These are phyloP conservation scores for Hipparchia semele DNA, from an alignment of 2,888 invertebrate species.

Conservation along the genomic window DNA sequence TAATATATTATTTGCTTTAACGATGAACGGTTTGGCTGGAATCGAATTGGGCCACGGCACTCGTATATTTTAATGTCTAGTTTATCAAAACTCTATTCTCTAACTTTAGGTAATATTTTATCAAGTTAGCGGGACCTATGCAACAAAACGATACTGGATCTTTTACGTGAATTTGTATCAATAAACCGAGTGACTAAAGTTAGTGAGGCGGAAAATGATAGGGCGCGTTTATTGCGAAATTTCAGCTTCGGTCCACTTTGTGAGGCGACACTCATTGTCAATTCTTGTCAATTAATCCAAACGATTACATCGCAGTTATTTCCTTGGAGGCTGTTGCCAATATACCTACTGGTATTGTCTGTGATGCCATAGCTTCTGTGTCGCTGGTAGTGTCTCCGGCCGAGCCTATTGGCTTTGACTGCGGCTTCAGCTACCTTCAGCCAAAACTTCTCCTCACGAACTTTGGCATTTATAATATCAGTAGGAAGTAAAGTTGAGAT, in stretches of 20 bases:
- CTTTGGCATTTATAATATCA: no score
- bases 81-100: not conserved
- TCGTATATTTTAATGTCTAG: no score
- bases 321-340: constrained; percentile 2
- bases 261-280: not conserved
- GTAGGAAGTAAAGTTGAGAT: no score
- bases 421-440: no score
- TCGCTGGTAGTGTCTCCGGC: not conserved
- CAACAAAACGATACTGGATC: no score
- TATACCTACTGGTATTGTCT: not conserved
- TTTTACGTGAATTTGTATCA: not conserved
- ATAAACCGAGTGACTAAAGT: no score
- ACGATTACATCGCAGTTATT: constrained; percentile 13
- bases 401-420: no score
- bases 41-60: no score
- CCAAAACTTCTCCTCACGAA: no score
- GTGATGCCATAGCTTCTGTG: not conserved
- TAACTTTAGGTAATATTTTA: not conserved
- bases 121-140: no score
- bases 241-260: not conserved
- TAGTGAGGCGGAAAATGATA: not conserved
- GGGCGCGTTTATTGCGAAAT: not conserved
- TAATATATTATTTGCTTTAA: no score
- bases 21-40: no score
- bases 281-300: constrained; percentile 10